These are phyloP conservation scores for Streptopelia turtur DNA, from an alignment of 2,797 vertebrate species.

Conservation along the genomic window DNA sequence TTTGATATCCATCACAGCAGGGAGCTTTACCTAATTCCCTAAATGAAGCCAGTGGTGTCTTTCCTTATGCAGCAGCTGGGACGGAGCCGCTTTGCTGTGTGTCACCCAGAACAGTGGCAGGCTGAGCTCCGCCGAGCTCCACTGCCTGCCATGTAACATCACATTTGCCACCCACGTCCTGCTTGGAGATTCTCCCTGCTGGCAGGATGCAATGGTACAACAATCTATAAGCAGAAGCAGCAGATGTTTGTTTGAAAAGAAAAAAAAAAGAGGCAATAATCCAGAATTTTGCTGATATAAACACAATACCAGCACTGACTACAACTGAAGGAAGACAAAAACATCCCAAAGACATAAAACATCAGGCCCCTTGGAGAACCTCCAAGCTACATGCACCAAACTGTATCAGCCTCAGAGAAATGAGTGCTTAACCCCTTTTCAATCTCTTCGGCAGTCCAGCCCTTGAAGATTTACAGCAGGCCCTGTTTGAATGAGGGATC, in stretches of 20 bases:
- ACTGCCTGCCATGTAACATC: background rate
- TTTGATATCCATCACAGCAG: background rate
- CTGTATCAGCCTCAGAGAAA: constrained; percentile 7
- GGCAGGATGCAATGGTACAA: background rate
- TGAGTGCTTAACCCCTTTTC: constrained; percentile 56
- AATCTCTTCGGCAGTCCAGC: background rate
- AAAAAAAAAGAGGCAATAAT: background rate
- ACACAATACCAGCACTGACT: constrained; percentile 53
- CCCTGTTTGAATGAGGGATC: background rate
- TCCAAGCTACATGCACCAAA: constrained; percentile 35
- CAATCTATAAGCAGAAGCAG: constrained; percentile 12
- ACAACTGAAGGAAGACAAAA: constrained; percentile 50
- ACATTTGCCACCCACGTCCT: background rate
- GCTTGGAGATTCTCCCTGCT: background rate
- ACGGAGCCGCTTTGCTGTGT: background rate
- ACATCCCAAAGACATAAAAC: constrained; percentile 68
- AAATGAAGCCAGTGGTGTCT: background rate
- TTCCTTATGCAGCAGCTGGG: background rate
- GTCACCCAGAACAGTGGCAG: constrained; percentile 7
- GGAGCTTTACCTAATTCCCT: background rate
- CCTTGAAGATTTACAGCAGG: background rate
- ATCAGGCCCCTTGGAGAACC: constrained; percentile 58
- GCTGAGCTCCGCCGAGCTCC: background rate
- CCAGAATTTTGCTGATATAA: constrained; percentile 57
- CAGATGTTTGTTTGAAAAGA: constrained; percentile 4